These are phyloP conservation scores for Tautogolabrus adspersus DNA, from an alignment of 2,113 vertebrate species.

Conservation along the genomic window DNA sequence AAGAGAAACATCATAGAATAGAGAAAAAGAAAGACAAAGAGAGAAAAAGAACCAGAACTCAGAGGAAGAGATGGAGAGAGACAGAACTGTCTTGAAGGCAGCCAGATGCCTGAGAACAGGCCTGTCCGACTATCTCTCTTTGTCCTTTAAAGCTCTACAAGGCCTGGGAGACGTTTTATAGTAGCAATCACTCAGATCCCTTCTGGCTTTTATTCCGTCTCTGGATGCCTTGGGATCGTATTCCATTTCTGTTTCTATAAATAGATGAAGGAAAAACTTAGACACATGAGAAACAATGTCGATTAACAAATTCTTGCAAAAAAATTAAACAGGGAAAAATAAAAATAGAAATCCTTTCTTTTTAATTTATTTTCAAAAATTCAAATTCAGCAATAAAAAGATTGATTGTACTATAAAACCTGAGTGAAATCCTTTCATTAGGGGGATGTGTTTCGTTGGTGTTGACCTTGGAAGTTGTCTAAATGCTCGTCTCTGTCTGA, in stretches of 20 bases:
- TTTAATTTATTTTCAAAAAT: background rate
- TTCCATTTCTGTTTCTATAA: conserved; percentile 70
- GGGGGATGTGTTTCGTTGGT: conserved; percentile 31
- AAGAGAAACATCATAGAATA: background rate
- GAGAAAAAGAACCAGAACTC: conserved; percentile 17
- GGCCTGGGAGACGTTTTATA: conserved; percentile 77
- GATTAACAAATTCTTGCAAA: conserved; percentile 34
- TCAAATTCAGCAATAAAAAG: background rate
- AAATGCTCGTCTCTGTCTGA: conserved; percentile 57
- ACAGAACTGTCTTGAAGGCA: conserved; percentile 69
- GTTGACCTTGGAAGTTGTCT: conserved; percentile 43
- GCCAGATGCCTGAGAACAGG: conserved; percentile 74
- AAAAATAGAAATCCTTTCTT: no score
- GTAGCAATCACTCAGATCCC: conserved; percentile 76
- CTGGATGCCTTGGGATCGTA: conserved; percentile 70
- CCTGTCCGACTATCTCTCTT: conserved; percentile 70
- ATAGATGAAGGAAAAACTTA: conserved; percentile 53
- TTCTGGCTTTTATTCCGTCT: conserved; percentile 75
- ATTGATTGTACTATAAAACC: background rate
- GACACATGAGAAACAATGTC: conserved; percentile 33
- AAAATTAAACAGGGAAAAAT: background rate
- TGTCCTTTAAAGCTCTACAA: conserved; percentile 77
- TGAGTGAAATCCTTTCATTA: background rate
- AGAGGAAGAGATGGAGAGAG: conserved; percentile 30
- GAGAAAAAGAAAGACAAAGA: conserved; percentile 34